Base-by-base conservation (phyloP, 2,888 invertebrate genomes). In the Orthonychiurus folsomi region DNA sequence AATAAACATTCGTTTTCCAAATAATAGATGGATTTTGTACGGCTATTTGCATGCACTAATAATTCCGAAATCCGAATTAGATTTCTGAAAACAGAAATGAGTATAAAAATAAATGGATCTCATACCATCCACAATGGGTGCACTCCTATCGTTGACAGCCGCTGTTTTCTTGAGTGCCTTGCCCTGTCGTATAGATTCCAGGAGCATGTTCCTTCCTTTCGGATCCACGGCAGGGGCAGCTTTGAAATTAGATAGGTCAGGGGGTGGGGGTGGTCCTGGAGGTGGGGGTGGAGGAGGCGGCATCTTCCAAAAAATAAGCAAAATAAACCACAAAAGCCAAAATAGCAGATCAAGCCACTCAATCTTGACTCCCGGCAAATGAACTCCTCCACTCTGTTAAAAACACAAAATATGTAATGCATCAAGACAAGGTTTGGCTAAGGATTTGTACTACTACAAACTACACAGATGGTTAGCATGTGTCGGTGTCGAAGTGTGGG, bases 141-240 rank as follows among this genome's bases (percentile, higher is more conserved):
- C 86, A 83, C 93, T 93, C 78, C 90, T 88, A 76, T 94, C 93
- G 74, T 88, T 86, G n/a, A 93, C 93, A 0, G 86, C 85, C 18
- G 64, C 23, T 60, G 91, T 82, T 79, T 92, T 93, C 77, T 89
- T 92, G 69, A 93, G 79, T 74, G 83, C 83, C 59, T 86, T 79
- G 63, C 93, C 93, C 76, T 86, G 86, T 73, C 90, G 84, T 74
- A 93, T 93, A 15, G 89, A 89, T 74, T 84, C 85, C 53, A 93
- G 79, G 63, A 93, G 80, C 56, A 87, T 84, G 73, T 83, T 83
- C 74, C 89, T 81, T 21, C 67, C 69, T 24, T 74, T 62, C 5
- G 61, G 59, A 54, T 65, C 66, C 5, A 9, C 57, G 18, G 62
- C 26, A 21, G 65, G 26, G 20, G 61, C 5, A 5, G 48, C 57